A percentile compares a stretch with the other conserved stretches of the same genome.
Evolutionary conservation across 1,140 invertebrate genomes (phyloP).

Genomic region (Dryas iulia): DNA sequence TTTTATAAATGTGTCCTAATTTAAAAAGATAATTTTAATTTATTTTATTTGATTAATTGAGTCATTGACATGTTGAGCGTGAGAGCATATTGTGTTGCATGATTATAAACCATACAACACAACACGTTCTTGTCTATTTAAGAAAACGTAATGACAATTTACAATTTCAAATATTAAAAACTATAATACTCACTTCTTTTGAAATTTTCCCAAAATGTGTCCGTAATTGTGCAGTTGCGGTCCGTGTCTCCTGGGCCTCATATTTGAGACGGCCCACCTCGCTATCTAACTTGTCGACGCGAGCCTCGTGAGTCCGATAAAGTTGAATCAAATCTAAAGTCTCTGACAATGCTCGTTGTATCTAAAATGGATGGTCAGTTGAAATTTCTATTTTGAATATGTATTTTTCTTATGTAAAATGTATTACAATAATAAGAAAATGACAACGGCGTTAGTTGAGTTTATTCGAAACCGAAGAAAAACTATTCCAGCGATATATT

Average conservation of each 20-base stretch:
- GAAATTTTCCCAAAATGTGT: constrained; percentile 47
- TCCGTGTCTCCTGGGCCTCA: constrained; percentile 54
- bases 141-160: not conserved
- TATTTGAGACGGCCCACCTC: constrained; percentile 57
- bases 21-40: too few species aligned
- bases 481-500: too few species aligned
- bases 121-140: not conserved
- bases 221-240: constrained; percentile 48
- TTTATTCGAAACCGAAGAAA: too few species aligned
- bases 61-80: too few species aligned
- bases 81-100: too few species aligned
- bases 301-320: constrained; percentile 56
- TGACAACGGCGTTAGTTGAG: too few species aligned
- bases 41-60: too few species aligned
- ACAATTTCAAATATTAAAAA: not conserved
- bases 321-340: constrained; percentile 54
- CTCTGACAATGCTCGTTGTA: constrained; percentile 60
- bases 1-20: too few species aligned
- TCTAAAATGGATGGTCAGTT: constrained; percentile 30
- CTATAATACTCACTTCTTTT: constrained; percentile 53
- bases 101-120: too few species aligned
- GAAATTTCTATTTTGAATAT: not conserved
- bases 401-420: too few species aligned
- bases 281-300: constrained; percentile 64
- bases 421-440: too few species aligned